Evolutionary conservation across 1,140 invertebrate genomes (phyloP).

Genomic region (Drosophila auraria): DNA sequence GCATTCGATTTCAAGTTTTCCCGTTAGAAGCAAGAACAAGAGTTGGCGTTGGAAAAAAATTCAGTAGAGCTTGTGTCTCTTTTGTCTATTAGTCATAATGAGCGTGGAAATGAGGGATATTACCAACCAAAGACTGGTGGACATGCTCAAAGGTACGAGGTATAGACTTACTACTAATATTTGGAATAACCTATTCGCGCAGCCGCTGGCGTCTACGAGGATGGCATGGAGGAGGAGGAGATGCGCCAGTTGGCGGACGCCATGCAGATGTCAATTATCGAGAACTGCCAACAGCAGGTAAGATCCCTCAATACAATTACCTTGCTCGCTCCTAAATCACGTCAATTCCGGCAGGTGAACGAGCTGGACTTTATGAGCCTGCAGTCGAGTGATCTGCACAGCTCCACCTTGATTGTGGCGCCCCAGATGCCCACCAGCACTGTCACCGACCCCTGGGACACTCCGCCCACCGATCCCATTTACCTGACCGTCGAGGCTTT

Average conservation of each 20-base stretch:
- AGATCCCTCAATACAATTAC: neutral
- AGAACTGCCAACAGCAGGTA: conserved; percentile 39
- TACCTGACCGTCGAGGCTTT: conserved; percentile 39
- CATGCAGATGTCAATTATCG: conserved; percentile 45
- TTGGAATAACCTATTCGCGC: neutral
- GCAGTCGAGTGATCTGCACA: conserved; percentile 13
- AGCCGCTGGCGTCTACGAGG: conserved; percentile 63
- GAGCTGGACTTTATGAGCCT: conserved; percentile 41
- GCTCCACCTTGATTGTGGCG: conserved; percentile 61
- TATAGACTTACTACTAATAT: neutral
- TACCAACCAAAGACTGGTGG: conserved; percentile 1
- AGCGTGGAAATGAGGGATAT: conserved; percentile 46
- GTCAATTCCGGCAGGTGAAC: conserved; percentile 33
- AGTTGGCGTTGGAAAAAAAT: neutral
- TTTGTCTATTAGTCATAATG: neutral
- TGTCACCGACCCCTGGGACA: conserved; percentile 13
- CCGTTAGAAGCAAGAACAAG: conserved; percentile 28
- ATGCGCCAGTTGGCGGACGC: conserved; percentile 57
- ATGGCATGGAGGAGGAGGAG: conserved; percentile 59
- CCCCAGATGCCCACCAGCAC: neutral
- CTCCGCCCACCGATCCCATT: conserved; percentile 29
- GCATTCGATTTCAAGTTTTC: conserved; percentile 1
- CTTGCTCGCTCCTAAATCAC: neutral
- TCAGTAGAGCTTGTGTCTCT: neutral
- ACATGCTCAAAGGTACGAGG: conserved; percentile 23